Percentiles rank a stretch among this genome's conserved stretches.
phyloP scores from a whole-genome alignment of 2,113 vertebrate genomes.

The Psephotus haematonotus region DNA sequence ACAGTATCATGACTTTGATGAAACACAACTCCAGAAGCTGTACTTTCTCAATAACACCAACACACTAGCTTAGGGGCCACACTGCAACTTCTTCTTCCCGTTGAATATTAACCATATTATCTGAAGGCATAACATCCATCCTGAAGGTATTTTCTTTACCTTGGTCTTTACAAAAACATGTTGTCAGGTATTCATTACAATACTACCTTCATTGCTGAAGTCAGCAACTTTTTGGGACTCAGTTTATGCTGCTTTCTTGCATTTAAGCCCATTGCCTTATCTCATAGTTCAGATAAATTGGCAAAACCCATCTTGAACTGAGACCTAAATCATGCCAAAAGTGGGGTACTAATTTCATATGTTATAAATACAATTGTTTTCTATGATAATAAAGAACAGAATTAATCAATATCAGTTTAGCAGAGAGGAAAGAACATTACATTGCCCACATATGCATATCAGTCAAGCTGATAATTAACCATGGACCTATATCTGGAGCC shows the following conservation, averaged over 20 bases:
- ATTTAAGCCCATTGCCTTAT: not conserved
- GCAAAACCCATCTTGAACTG: not conserved
- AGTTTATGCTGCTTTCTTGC: not conserved
- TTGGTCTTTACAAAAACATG: not conserved
- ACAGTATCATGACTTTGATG: constrained; percentile 69
- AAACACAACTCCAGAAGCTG: constrained; percentile 60
- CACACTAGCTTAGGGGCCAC: not conserved
- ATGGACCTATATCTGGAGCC: not conserved
- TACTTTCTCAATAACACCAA: constrained; percentile 59
- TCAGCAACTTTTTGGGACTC: not conserved
- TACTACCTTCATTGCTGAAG: not conserved
- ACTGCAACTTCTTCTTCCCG: not conserved
- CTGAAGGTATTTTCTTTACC: not conserved
- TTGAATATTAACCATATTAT: not conserved
- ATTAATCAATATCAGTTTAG: not conserved
- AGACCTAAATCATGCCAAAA: not conserved
- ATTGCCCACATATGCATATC: not conserved
- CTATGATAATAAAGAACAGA: not conserved
- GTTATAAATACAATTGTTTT: not conserved
- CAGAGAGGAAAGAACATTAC: not conserved
- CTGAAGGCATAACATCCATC: constrained; percentile 7
- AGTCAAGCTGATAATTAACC: not conserved
- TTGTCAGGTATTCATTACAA: not conserved
- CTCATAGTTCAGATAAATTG: not conserved
- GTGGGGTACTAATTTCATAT: not conserved